These are phyloP conservation scores for Coregonus clupeaformis DNA, from an alignment of 2,113 vertebrate species.

Conservation along the genomic window DNA sequence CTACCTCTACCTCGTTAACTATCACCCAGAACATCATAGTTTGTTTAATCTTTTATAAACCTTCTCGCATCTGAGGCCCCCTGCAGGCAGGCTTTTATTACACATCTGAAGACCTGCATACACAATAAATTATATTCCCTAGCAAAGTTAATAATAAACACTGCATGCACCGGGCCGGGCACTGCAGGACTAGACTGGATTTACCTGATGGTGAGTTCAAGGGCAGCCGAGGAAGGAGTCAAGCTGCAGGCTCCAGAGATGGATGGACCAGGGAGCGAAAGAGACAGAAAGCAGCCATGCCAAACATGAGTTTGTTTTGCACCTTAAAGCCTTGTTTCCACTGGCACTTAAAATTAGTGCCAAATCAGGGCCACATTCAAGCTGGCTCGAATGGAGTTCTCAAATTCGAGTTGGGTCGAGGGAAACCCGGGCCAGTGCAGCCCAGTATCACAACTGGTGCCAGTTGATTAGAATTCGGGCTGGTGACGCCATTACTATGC, in stretches of 20 bases:
- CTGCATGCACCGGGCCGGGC: constrained; percentile 5
- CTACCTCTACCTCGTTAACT: constrained; percentile 59
- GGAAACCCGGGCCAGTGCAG: too few species aligned
- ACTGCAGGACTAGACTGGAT: constrained; percentile 39
- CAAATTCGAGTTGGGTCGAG: too few species aligned
- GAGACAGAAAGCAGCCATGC: constrained; percentile 49
- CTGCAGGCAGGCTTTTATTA: constrained; percentile 52
- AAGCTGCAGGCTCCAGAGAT: constrained; percentile 49
- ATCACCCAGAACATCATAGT: constrained; percentile 51
- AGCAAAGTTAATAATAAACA: constrained; percentile 70
- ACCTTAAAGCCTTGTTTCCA: constrained; percentile 46
- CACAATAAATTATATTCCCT: constrained; percentile 58
- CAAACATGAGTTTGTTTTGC: constrained; percentile 36
- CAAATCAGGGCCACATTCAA: too few species aligned
- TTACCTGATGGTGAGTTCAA: constrained; percentile 62
- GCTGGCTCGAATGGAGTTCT: too few species aligned
- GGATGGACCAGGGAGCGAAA: constrained; percentile 47
- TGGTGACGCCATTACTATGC: too few species aligned
- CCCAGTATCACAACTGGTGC: too few species aligned
- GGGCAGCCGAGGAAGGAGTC: constrained; percentile 53
- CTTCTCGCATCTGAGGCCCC: constrained; percentile 53
- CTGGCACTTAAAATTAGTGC: too few species aligned
- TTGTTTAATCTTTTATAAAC: constrained; percentile 60
- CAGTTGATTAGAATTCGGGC: too few species aligned
- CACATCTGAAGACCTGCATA: constrained; percentile 44